A percentile compares a stretch with the other conserved stretches of the same genome.
Conservation (phyloP, 2,888 invertebrate species). For the Norana najaformis region DNA sequence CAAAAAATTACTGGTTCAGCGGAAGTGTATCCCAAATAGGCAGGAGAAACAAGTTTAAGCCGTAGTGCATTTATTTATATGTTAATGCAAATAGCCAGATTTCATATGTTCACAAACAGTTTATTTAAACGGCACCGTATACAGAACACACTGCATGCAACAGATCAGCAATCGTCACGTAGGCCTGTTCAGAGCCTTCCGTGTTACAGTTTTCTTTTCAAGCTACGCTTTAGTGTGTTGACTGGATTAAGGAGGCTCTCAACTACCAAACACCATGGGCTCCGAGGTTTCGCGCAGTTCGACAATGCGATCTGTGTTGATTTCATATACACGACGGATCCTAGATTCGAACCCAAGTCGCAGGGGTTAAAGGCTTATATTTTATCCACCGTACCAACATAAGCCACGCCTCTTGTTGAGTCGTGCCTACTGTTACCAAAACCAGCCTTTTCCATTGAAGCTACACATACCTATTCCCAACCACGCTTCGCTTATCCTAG, state of each 20-base stretch:
- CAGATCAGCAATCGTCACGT: neutral
- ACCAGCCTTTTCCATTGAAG: neutral
- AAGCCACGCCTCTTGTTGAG: too few species aligned
- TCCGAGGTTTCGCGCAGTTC: neutral
- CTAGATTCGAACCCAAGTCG: neutral
- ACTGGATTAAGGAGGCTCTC: too few species aligned
- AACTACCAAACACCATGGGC: neutral
- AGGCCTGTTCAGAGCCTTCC: neutral
- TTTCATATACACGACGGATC: neutral
- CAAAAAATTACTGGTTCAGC: too few species aligned
- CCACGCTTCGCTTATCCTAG: neutral
- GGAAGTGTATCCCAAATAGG: too few species aligned
- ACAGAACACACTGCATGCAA: too few species aligned
- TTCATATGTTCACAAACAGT: neutral
- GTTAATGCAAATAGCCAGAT: neutral
- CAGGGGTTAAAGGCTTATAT: too few species aligned
- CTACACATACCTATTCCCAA: neutral
- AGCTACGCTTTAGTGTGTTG: too few species aligned
- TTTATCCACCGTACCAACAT: neutral
- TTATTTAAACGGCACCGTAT: neutral
- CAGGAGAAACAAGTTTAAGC: too few species aligned
- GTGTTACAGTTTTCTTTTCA: too few species aligned
- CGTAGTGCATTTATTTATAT: neutral
- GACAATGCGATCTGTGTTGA: neutral
- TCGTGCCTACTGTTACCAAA: neutral